These are phyloP conservation scores for Agrypnus murinus DNA, from an alignment of 2,888 invertebrate genomes.

Conservation along the genomic window DNA sequence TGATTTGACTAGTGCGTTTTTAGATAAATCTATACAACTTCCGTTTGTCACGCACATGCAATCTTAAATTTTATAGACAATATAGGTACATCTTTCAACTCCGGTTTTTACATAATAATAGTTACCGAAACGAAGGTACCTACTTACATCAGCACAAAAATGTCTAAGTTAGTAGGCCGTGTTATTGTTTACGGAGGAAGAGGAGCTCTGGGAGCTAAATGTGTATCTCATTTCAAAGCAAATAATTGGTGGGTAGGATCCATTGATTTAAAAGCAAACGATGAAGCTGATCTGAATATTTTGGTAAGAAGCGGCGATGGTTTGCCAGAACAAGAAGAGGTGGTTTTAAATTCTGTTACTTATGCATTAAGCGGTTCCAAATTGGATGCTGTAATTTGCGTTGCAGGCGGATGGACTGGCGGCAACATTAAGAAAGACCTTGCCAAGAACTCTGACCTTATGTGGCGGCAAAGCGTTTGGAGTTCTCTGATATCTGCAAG, in stretches of 20 bases:
- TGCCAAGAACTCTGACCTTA: slow-evolving; percentile 88
- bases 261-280: slow-evolving; percentile 69
- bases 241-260: slow-evolving; percentile 48
- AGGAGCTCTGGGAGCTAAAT: slow-evolving; percentile 90
- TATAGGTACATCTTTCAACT: too few relatives aligned
- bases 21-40: too few relatives aligned
- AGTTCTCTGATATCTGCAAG: slow-evolving; percentile 89
- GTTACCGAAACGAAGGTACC: too few relatives aligned
- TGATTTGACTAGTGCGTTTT: too few relatives aligned
- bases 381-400: slow-evolving; percentile 94
- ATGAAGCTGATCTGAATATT: slow-evolving; percentile 86
- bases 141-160: too few relatives aligned
- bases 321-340: slow-evolving; percentile 84
- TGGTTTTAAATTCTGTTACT: slow-evolving; percentile 78
- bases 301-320: slow-evolving; percentile 82
- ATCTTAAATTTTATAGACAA: too few relatives aligned
- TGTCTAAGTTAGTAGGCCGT: too few relatives aligned
- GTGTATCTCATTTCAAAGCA: slow-evolving; percentile 82
- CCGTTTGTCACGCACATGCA: too few relatives aligned
- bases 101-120: too few relatives aligned
- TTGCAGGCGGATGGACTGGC: slow-evolving; percentile 97
- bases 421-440: slow-evolving; percentile 92
- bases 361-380: slow-evolving; percentile 81
- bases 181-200: slow-evolving; percentile 93
- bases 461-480: slow-evolving; percentile 98